Evolutionary conservation across 2,797 vertebrate species (phyloP).

Genomic region (Tenualosa thibaudeaui): DNA sequence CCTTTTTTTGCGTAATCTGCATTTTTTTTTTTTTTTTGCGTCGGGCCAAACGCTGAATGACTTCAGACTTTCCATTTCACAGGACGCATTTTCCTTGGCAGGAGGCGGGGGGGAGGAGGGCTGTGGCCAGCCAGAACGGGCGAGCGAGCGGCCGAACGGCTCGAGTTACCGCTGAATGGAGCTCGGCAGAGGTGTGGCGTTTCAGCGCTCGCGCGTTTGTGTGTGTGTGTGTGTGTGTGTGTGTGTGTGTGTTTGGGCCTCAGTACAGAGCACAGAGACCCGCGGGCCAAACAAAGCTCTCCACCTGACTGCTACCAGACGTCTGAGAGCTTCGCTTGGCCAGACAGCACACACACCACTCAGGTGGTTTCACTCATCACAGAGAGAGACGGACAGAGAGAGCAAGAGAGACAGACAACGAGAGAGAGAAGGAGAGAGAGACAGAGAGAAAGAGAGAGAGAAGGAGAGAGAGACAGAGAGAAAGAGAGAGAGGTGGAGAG

Average conservation of each 20-base stretch:
- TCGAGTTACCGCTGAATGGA: neutral
- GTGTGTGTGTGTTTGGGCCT: slow-evolving; percentile 40
- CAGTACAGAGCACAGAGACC: neutral
- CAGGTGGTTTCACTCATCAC: neutral
- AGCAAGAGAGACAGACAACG: neutral
- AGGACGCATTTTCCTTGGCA: slow-evolving; percentile 57
- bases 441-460: neutral
- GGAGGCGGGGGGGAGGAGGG: slow-evolving; percentile 45
- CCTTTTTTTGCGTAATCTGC: slow-evolving; percentile 53
- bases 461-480: neutral
- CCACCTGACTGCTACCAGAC: slow-evolving; percentile 19
- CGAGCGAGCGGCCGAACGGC: neutral
- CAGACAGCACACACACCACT: neutral
- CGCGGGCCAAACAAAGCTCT: neutral
- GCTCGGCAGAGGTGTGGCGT: neutral
- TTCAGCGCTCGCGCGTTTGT: slow-evolving; percentile 32
- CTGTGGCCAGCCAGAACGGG: neutral
- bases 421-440: neutral
- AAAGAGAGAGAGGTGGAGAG: neutral
- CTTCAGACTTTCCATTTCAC: slow-evolving; percentile 62
- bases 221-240: slow-evolving; percentile 39
- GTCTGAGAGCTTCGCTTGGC: neutral
- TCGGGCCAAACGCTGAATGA: slow-evolving; percentile 53
- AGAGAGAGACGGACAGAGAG: neutral
- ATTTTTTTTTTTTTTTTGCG: slow-evolving; percentile 33